Evolutionary conservation across 1,140 invertebrate genomes (phyloP), one percentile per base, ranked within the genome.

Genomic region (Listronotus oregonensis): DNA sequence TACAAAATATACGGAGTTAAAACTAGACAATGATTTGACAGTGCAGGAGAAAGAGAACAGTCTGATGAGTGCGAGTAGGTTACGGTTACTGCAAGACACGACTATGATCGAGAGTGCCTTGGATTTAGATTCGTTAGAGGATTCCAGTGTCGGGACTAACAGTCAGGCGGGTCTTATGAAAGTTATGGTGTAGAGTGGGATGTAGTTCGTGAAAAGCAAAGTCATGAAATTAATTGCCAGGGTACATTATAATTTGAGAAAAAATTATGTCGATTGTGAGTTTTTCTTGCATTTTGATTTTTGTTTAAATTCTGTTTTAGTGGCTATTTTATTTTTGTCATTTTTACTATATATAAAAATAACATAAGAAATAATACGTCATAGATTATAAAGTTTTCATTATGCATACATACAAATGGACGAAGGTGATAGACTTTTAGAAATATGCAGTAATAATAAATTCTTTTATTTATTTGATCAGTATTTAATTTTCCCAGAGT

Each of bases 31-130:
- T 44, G 77, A 79, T 67, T 50, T 78, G 61, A 78, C 76, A n/a
- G 18, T 68, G 11, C 71, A 72, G 44, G 78, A 79, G 8, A 77
- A 78, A 57, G 78, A 78, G 50, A 79, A 78, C 49, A 73, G 67
- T 64, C 67, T 75, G 65, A 73, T 78, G 56, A 82, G 81, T 66
- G 86, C 86, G 1, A 89, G 86, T 73, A 83, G 86, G 67, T 81
- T 92, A 71, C 82, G 87, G 68, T 79, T 92, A 65, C 81, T 92
- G 59, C 90, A 91, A 71, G 89, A 92, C 77, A 91, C 90, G 12
- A 93, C 91, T 6, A 92, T 93, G 91, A 93, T 93, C 72, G 90
- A 92, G 72, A 91, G 90, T 21, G 91, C 91, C 9, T 81, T 94
- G 57, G 92, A 94, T 82, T 82, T 93, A 60, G 92, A 94, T 78